These are phyloP conservation scores for Pheosia tremula DNA, from an alignment of 2,888 invertebrate species.

Conservation along the genomic window DNA sequence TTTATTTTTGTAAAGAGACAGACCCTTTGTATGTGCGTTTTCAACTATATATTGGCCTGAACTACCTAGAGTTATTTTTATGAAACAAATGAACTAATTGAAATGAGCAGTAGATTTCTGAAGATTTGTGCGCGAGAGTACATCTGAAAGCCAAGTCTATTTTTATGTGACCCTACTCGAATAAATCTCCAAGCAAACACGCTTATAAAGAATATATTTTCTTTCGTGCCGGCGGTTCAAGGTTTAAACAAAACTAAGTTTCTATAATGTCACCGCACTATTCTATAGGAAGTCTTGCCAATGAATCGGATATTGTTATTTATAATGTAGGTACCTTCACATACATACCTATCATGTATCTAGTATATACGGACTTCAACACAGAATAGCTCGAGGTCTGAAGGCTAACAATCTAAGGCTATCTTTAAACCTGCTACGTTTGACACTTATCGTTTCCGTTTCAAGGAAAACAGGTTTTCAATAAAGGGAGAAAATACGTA, in stretches of 20 bases:
- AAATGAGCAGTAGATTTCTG: conserved; percentile 41
- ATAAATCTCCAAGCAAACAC: conserved; percentile 45
- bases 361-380: no score
- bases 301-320: neutral
- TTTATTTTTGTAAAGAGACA: no score
- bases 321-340: neutral
- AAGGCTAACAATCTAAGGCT: no score
- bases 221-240: conserved; percentile 36
- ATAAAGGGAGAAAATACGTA: conserved; percentile 41
- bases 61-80: conserved; percentile 12
- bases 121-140: conserved; percentile 39
- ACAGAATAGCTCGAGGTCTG: no score
- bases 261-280: conserved; percentile 30
- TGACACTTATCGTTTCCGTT: neutral
- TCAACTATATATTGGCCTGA: no score
- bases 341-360: no score
- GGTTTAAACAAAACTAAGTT: conserved; percentile 44
- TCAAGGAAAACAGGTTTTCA: conserved; percentile 17
- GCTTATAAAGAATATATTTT: conserved; percentile 44
- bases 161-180: conserved; percentile 45
- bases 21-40: no score
- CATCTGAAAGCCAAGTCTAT: conserved; percentile 40
- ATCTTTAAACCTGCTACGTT: no score
- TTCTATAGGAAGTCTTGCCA: conserved; percentile 7
- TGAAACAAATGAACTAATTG: conserved; percentile 39